phyloP scores from a whole-genome alignment of 1,140 invertebrate genomes.

The Drosophila virilis region DNA sequence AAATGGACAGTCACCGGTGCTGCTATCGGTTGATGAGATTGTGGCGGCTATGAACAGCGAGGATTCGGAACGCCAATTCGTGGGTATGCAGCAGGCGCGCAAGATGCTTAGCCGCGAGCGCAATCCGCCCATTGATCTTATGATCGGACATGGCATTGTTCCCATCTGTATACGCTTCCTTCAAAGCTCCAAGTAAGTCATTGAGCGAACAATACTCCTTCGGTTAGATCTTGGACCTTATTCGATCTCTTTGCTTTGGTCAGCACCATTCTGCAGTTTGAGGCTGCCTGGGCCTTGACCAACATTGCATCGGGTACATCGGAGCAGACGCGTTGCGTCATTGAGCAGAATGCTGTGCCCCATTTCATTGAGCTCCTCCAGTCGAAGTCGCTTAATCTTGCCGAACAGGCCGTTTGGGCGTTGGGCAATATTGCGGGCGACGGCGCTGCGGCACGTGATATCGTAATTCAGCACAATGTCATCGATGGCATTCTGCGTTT shows the following conservation, averaged over 20 bases:
- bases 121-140: slow-evolving; percentile 96
- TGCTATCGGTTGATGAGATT: slow-evolving; percentile 87
- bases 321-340: slow-evolving; percentile 94
- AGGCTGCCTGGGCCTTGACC: slow-evolving; percentile 98
- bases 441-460: slow-evolving; percentile 90
- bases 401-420: slow-evolving; percentile 99
- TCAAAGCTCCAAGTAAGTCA: slow-evolving; percentile 87
- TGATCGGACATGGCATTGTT: slow-evolving; percentile 95
- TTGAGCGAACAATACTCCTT: neutral
- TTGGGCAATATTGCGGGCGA: slow-evolving; percentile 98
- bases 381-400: slow-evolving; percentile 91
- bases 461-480: slow-evolving; percentile 88
- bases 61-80: slow-evolving; percentile 87
- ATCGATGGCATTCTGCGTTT: slow-evolving; percentile 89
- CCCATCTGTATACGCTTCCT: slow-evolving; percentile 93
- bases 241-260: neutral
- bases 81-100: slow-evolving; percentile 90
- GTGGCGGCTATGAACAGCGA: slow-evolving; percentile 87
- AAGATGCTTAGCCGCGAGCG: slow-evolving; percentile 96
- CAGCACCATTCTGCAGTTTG: slow-evolving; percentile 96
- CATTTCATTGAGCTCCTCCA: slow-evolving; percentile 91
- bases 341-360: slow-evolving; percentile 94
- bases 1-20: slow-evolving; percentile 84
- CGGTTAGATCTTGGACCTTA: neutral
- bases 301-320: slow-evolving; percentile 98